Base-by-base conservation (phyloP, 1,140 invertebrate genomes). In the Zaprionus ghesquierei region DNA sequence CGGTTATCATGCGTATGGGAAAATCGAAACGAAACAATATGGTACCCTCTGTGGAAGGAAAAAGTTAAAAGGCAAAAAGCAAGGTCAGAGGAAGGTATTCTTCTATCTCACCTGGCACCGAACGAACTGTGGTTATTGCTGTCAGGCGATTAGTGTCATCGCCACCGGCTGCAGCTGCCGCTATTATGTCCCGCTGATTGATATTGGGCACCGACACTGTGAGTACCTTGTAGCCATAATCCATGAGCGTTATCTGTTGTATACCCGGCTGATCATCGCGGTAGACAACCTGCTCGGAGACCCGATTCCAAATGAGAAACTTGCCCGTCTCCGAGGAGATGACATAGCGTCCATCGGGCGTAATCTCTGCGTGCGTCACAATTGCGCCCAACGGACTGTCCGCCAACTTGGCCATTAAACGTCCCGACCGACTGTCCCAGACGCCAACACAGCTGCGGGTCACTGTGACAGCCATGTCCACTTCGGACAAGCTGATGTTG, bases 351-450 rank as follows among this genome's bases (percentile, higher is more conserved):
- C 97, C 97, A 91, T 96, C 95, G 0, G 95, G 95, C 0, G 98
- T 98, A 25, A 99, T 96, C 33, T 95, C 93, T 0, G 97, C 97
- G 79, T 98, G 97, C 0, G 98, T 99, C 0, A 99, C 97, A 81
- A 99, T 99, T 6, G 98, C 97, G 1, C 98, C 98, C 4, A 98
- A 93, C 0, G 97, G 96, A 86, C 96, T 98, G 79, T 98, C 98
- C 0, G 98, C 97, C 18, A 99, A 93, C 91, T 97, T 97, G 5
- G 96, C 94, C 50, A 96, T 93, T 9, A 99, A 93, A 86, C 95
- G 95, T 1, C 98, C 98, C 1, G 95, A 95, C 65, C 95, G 94
- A n/a, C 98, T 94, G 91, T 98, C 96, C 98, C 98, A 99, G 10
- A 99, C 95, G 5, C 98, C 98, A 55, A 99, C 96, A 89, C 97